Base-by-base conservation (phyloP, 2,888 invertebrate genomes). In the Ectemnius cavifrons region DNA sequence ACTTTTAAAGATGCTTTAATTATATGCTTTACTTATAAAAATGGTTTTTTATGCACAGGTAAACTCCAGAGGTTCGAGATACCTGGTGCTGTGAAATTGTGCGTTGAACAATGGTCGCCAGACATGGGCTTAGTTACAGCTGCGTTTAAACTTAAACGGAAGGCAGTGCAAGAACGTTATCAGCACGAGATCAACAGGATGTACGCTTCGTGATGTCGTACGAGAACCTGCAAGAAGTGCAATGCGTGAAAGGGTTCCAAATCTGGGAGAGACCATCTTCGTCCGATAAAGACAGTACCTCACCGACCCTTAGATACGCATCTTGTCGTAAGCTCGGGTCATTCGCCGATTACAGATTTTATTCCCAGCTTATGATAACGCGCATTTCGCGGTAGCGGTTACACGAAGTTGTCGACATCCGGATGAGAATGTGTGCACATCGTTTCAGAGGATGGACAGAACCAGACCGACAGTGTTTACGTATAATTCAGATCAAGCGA, bases 71-170 rank as follows among this genome's bases (percentile, higher is more conserved):
- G 95, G 89, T 97, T 96, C 91, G 99, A 99, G 92, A 95, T 99
- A 75, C 99, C 99, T 1, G 95, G 95, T 49, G 97, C 96, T 2
- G 94, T 98, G 68, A 96, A 96, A 90, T 92, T 99, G 71, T 96
- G 97, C 90, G 93, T 95, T 65, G 99, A 99, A 87, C 95, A 96
- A 75, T 99, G 99, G 99, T 97, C 98, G 0, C 99, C 99, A 0
- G 99, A 99, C 90, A 97, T 96, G 94, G 99, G 98, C 70, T 94
- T 99, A 62, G 98, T 99, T 11, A 99, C 99, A 46, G 99, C 99
- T 81, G 99, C 99, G 67, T 97, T 99, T 92, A 99, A 99, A 92
- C 93, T 99, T 90, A 99, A 98, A 92, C 94, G 99, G 88, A 98
- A 97, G 93, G 97, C 97, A 91, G 98, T 99, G 86, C 97, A 98